A percentile compares a stretch with the other conserved stretches of the same genome.
These are phyloP conservation scores for Hippocampus guttulatus DNA, from an alignment of 2,113 vertebrate genomes.

Conservation along the genomic window DNA sequence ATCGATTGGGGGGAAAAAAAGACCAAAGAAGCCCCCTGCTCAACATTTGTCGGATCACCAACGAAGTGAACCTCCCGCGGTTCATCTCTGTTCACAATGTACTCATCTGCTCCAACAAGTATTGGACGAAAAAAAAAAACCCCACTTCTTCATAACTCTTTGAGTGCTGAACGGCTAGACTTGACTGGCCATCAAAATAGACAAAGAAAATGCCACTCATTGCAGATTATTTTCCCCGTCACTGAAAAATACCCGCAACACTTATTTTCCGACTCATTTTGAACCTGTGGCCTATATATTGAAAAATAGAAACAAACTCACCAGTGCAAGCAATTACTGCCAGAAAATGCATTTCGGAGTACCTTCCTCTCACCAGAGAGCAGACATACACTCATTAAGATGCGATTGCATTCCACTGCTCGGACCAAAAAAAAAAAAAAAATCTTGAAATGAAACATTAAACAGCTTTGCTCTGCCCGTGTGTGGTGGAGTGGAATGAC, in stretches of 20 bases:
- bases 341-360: slow-evolving; percentile 3
- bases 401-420: background rate
- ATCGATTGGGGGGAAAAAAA: slow-evolving; percentile 41
- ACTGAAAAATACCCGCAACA: background rate
- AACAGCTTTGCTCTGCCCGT: slow-evolving; percentile 5
- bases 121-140: background rate
- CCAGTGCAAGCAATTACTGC: background rate
- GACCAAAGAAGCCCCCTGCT: slow-evolving; percentile 38
- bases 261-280: background rate
- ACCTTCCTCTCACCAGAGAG: slow-evolving; percentile 1
- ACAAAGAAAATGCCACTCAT: background rate
- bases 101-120: background rate
- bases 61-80: slow-evolving; percentile 17
- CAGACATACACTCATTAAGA: background rate
- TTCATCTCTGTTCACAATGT: background rate
- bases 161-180: slow-evolving; percentile 10
- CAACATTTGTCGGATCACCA: slow-evolving; percentile 40
- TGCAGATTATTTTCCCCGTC: background rate
- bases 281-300: background rate
- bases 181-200: slow-evolving; percentile 6
- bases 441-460: slow-evolving; percentile 1
- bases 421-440: slow-evolving; percentile 3
- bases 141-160: background rate
- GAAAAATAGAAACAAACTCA: background rate
- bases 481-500: slow-evolving; percentile 5